Conservation (phyloP, 2,797 vertebrate species). For the Buceros bicornis region DNA sequence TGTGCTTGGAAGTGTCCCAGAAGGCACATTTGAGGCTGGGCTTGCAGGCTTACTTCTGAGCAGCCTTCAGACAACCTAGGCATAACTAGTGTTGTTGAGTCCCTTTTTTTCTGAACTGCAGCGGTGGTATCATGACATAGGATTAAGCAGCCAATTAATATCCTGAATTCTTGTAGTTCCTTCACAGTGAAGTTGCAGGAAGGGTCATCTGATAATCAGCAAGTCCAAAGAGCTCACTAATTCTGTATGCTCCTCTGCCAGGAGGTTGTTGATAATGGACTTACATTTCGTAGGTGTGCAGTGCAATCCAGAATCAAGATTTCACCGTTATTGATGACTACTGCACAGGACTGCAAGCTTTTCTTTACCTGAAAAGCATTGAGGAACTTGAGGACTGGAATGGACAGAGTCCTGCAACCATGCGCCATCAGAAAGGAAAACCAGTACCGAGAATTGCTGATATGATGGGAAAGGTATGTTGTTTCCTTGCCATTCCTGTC, state of each 20-base stretch:
- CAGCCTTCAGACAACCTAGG: neutral
- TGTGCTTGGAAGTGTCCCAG: rapidly evolving
- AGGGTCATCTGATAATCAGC: neutral
- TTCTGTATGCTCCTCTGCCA: neutral
- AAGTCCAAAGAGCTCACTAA: neutral
- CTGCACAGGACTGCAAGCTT: slow-evolving; percentile 84
- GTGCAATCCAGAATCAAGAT: slow-evolving; percentile 86
- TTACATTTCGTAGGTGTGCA: slow-evolving; percentile 78
- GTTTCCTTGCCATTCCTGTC: neutral
- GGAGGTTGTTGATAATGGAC: neutral
- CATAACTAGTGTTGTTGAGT: neutral
- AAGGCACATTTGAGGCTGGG: neutral
- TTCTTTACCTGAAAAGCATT: slow-evolving; percentile 90
- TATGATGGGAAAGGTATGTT: slow-evolving; percentile 86
- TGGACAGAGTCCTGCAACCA: slow-evolving; percentile 86
- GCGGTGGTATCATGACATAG: neutral
- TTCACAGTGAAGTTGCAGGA: neutral
- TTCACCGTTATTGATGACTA: slow-evolving; percentile 89
- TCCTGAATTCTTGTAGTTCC: neutral
- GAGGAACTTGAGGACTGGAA: slow-evolving; percentile 87
- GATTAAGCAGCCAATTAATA: neutral
- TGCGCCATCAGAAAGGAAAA: slow-evolving; percentile 89
- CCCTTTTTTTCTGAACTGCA: neutral
- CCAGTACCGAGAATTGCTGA: slow-evolving; percentile 82
- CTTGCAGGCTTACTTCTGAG: neutral